Percentiles rank a stretch among this genome's conserved stretches.
These are phyloP conservation scores for Rhynchophorus ferrugineus DNA, from an alignment of 1,140 invertebrate genomes.

Conservation along the genomic window DNA sequence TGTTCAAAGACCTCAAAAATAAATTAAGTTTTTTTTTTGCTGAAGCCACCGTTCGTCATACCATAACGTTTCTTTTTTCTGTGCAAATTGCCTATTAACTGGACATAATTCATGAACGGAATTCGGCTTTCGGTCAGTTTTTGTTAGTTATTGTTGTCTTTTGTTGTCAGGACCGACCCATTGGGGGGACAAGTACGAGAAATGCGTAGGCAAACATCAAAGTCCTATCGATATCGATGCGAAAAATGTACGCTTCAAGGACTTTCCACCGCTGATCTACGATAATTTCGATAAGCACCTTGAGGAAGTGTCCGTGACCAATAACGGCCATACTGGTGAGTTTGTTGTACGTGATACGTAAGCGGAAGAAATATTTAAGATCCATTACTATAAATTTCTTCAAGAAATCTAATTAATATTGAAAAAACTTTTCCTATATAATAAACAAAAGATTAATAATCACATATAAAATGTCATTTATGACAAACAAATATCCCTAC, in stretches of 20 bases:
- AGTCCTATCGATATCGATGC: slow-evolving; percentile 77
- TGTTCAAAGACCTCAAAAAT: too few relatives aligned
- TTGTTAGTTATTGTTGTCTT: too few relatives aligned
- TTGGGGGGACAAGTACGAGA: slow-evolving; percentile 60
- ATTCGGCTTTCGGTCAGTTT: too few relatives aligned
- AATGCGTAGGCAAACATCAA: slow-evolving; percentile 70
- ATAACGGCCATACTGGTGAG: slow-evolving; percentile 71
- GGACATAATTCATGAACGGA: too few relatives aligned
- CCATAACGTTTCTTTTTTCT: too few relatives aligned
- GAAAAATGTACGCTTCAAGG: slow-evolving; percentile 52
- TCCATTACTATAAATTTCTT: not conserved
- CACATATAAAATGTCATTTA: not conserved
- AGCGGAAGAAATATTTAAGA: not conserved
- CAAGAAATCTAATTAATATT: too few relatives aligned
- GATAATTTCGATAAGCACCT: slow-evolving; percentile 50
- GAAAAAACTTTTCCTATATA: too few relatives aligned
- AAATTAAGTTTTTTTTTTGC: too few relatives aligned
- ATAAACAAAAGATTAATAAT: not conserved
- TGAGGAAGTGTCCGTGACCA: slow-evolving; percentile 49
- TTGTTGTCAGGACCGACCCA: slow-evolving; percentile 53
- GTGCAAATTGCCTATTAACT: too few relatives aligned
- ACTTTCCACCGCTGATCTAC: slow-evolving; percentile 49
- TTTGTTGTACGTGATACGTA: not conserved
- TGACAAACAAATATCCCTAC: too few relatives aligned
- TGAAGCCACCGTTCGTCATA: too few relatives aligned